Evolutionary conservation across 2,113 vertebrate genomes (phyloP), one percentile per base, ranked within the genome.

Genomic region (Hippotragus niger): DNA sequence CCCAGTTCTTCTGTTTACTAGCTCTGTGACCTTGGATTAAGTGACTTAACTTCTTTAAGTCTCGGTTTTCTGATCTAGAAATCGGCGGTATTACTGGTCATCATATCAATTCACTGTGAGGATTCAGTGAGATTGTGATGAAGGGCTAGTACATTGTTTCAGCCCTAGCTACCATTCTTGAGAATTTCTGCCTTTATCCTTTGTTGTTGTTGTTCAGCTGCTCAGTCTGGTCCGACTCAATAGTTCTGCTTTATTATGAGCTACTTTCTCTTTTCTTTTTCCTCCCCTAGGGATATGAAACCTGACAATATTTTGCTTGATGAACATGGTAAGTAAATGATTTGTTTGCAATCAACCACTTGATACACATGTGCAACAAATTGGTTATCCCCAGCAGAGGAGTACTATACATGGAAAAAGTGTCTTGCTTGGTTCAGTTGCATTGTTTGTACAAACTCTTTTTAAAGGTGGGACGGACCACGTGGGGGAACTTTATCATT

Each of bases 291-390:
- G 98, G 99, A 99, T 97, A 99, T 99, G 98, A 99, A 99, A 95
- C 99, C 99, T 36, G 99, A 99, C 99, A 99, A 99, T 98, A 99
- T 99, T 98, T 99, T 99, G n/a, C 99, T 99, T 98, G 99, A 99
- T 83, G 99, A 99, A 94, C 99, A 99, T 0, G 99, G 99, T 99
- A 98, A 99, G 99, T 98, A 47, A 74, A 55, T 76, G 6, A 76
- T 81, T 94, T 96, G 16, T 91, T 91, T 80, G 29, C 78, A 36
- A 11, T 84, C 57, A 53, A 58, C 25, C 47, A 52, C 5, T 3
- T 83, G 50, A 36, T 36, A 58, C 53, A 33, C 21, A 43, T 27
- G 3, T 85, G 53, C 17, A 47, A 60, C 81, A 82, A 87, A 31
- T 0, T 16, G 11, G 31, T 50, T 62, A 14, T 80, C 19, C 64